Evolutionary conservation across 1,140 invertebrate species (phyloP), one percentile per base, ranked within the genome.

Genomic region (Drosophila aff.): DNA sequence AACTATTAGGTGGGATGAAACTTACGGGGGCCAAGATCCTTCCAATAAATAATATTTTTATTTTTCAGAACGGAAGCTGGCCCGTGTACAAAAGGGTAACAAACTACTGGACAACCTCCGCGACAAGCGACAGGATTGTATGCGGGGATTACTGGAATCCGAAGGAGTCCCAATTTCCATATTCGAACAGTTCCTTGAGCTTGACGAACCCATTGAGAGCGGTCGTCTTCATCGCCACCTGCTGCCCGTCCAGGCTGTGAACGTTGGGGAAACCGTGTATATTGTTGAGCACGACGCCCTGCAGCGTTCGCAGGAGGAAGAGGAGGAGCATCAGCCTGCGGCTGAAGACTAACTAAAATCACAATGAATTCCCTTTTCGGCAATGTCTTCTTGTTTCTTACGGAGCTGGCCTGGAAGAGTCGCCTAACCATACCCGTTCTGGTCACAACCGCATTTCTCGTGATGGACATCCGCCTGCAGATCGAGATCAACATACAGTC

Each of bases 401-500:
- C 94, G 16, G 93, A 94, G 61, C 79, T 94, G 61, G 94, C 94
- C 16, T 94, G 93, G 93, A 93, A 93, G 57, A 93, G 93, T 62
- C 92, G 94, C 31, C 79, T 93, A 38, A 92, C 93, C 21, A 90
- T 94, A 55, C 94, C 94, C 6, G 77, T 94, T 13, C 69, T 94
- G 21, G 93, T 94, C 23, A 93, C 93, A 8, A 92, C 94, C 41
- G 93, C 92, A 26, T 94, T 94, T 74, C 92, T 94, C 71, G 91
- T 93, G 0, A 92, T 94, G 76, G 94, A 94, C 66, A 93, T 94
- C 13, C 89, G 94, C 23, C 91, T 94, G 79, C 94, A 94, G 71
- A 92, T 94, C 15, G 94, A 94, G 74, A 93, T 94, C 26, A 94
- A 94, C 50, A 92, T 94, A 50, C 93, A 94, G 44, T 82, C 92